phyloP scores from a whole-genome alignment of 2,888 invertebrate genomes.

The Gymnosoma rotundatum region DNA sequence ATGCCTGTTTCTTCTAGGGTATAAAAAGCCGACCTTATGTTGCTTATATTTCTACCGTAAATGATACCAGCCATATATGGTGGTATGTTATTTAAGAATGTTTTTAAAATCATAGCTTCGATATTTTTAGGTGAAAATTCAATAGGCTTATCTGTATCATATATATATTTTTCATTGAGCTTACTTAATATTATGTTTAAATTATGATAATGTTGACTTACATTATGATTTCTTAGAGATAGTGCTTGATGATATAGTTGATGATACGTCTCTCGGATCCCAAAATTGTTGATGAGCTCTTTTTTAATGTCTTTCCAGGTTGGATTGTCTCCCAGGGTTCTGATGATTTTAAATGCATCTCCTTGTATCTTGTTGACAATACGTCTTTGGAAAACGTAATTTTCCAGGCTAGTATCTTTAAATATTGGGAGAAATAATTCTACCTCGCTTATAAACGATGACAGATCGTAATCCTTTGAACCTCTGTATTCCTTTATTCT shows the following conservation, averaged over 20 bases:
- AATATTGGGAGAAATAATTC: not conserved
- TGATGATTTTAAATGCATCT: not conserved
- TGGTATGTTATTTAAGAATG: not conserved
- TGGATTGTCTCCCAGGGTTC: not conserved
- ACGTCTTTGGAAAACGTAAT: not conserved
- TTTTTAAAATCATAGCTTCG: too few relatives aligned
- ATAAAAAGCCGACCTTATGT: not conserved
- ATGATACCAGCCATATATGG: too few relatives aligned
- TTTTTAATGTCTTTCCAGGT: not conserved
- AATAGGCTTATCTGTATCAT: not conserved
- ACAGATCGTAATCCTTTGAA: too few relatives aligned
- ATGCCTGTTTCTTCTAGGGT: not conserved
- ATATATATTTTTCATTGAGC: conserved; percentile 2
- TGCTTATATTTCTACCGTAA: too few relatives aligned
- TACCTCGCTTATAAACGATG: not conserved
- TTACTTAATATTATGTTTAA: too few relatives aligned
- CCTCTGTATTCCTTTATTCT: too few relatives aligned
- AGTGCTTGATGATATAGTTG: not conserved
- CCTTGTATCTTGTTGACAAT: conserved; percentile 8
- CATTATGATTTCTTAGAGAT: not conserved
- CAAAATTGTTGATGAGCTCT: not conserved
- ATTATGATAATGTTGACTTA: too few relatives aligned
- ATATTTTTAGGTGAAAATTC: not conserved
- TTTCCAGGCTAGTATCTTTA: not conserved
- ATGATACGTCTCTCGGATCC: not conserved